These are phyloP conservation scores for Dasyprocta punctata DNA, from an alignment of 2,113 vertebrate species.

Conservation along the genomic window DNA sequence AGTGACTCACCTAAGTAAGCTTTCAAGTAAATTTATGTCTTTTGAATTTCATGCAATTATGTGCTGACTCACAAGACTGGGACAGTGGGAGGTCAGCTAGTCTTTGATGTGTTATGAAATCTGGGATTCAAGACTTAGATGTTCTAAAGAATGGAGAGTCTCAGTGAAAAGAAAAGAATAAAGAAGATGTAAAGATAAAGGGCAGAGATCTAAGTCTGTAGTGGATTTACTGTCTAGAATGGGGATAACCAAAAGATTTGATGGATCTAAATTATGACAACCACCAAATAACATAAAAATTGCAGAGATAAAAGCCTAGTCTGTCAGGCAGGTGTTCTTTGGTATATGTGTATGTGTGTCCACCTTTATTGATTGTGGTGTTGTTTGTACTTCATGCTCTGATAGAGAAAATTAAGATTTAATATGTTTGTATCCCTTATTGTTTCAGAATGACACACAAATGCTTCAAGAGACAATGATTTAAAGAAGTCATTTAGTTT, in stretches of 20 bases:
- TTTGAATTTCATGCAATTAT: conserved; percentile 11
- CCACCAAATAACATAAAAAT: neutral
- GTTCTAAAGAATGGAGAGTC: neutral
- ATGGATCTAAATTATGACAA: neutral
- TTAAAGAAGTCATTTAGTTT: neutral
- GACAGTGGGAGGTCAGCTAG: neutral
- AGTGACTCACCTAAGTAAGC: conserved; percentile 36
- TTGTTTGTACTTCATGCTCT: neutral
- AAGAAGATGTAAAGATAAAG: neutral
- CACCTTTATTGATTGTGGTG: neutral
- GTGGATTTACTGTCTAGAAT: neutral
- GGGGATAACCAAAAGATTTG: neutral
- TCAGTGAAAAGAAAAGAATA: neutral
- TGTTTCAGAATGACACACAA: neutral
- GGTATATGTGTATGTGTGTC: too few relatives aligned
- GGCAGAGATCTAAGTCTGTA: neutral
- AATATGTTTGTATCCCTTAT: neutral
- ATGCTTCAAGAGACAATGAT: neutral
- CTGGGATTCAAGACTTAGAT: neutral
- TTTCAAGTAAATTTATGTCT: conserved; percentile 15
- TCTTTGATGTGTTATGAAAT: neutral
- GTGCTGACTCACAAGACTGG: neutral
- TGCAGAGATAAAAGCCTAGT: too few relatives aligned
- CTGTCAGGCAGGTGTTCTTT: neutral
- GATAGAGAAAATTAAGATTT: neutral